Conservation (phyloP, 2,797 vertebrate genomes). For the Halcyon chelicuti region DNA sequence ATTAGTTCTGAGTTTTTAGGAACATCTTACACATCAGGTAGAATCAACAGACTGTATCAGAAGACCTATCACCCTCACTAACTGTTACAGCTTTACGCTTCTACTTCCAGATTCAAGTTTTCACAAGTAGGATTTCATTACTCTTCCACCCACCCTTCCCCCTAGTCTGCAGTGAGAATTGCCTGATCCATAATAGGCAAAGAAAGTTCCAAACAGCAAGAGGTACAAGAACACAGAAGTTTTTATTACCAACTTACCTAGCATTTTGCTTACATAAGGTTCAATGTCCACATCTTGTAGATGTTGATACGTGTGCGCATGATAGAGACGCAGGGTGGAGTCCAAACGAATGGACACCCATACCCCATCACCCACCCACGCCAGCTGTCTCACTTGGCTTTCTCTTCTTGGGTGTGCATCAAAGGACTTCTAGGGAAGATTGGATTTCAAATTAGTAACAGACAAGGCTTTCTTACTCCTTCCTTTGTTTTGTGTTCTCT, state of each 20-base stretch:
- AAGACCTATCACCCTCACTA: not conserved
- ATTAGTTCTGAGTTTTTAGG: not conserved
- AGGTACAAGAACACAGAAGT: not conserved
- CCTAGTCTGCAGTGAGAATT: not conserved
- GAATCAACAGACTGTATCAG: not conserved
- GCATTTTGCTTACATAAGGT: constrained; percentile 99
- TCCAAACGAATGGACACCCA: constrained; percentile 98
- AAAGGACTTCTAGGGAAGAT: constrained; percentile 89
- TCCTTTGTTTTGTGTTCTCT: not conserved
- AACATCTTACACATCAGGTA: not conserved
- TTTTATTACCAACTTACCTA: constrained; percentile 83
- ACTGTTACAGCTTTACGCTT: not conserved
- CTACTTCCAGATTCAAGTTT: not conserved
- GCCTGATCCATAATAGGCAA: not conserved
- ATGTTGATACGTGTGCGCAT: constrained; percentile 95
- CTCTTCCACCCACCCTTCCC: not conserved
- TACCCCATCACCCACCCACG: constrained; percentile 95
- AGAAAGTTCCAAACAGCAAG: not conserved
- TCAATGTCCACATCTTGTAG: constrained; percentile 98
- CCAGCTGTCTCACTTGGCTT: constrained; percentile 96
- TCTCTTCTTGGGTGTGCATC: constrained; percentile 97
- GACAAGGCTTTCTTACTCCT: no score
- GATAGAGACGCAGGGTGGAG: constrained; percentile 95
- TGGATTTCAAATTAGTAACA: not conserved
- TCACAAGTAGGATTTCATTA: not conserved